These are phyloP conservation scores for Caiman crocodilus DNA, from an alignment of 2,797 vertebrate species.

Conservation along the genomic window DNA sequence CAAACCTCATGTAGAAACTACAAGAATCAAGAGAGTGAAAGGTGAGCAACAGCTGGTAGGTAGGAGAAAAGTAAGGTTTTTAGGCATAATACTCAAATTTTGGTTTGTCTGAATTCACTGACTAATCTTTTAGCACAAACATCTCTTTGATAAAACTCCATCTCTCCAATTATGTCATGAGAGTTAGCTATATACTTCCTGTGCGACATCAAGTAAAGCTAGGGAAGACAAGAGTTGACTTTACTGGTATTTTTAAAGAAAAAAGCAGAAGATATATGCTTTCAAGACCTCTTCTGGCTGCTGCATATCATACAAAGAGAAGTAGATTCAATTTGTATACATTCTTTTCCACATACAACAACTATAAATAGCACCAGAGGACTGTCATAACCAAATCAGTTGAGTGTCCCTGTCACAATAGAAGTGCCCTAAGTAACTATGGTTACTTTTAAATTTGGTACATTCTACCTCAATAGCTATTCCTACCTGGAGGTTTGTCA, in stretches of 20 bases:
- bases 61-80: neutral
- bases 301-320: neutral
- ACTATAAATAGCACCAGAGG: neutral
- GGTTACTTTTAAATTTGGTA: too few relatives aligned
- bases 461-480: too few relatives aligned
- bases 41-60: neutral
- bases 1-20: neutral
- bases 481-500: too few relatives aligned
- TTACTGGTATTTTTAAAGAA: neutral
- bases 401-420: too few relatives aligned
- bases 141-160: neutral
- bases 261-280: neutral
- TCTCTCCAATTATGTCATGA: neutral
- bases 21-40: neutral
- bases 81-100: neutral
- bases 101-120: neutral
- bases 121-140: neutral
- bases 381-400: too few relatives aligned
- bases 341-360: slow-evolving; percentile 3
- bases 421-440: too few relatives aligned
- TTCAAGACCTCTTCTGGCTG: neutral
- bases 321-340: neutral
- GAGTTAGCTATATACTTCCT: neutral
- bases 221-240: neutral
- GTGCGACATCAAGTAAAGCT: neutral